Percentiles rank a stretch among this genome's conserved stretches.
Evolutionary conservation across 2,888 invertebrate species (phyloP).

Genomic region (Miltochrista miniata): DNA sequence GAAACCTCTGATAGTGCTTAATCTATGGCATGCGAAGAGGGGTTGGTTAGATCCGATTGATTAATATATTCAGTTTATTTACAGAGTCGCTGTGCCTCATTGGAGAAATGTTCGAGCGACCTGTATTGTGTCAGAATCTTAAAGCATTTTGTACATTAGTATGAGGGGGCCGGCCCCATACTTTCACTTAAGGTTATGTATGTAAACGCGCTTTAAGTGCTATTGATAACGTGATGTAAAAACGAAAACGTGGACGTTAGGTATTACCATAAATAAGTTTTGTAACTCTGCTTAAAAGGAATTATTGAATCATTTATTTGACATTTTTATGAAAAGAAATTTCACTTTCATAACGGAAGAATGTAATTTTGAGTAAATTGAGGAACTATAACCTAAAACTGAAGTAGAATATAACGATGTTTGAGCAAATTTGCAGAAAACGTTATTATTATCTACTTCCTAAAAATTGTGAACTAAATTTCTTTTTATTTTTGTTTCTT

Average conservation of each 20-base stretch:
- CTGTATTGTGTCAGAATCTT: constrained; percentile 75
- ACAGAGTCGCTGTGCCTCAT: constrained; percentile 62
- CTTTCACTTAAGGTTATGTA: constrained; percentile 82
- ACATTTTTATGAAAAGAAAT: constrained; percentile 16
- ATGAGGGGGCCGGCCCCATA: constrained; percentile 69
- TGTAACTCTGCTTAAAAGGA: constrained; percentile 23
- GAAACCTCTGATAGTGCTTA: constrained; percentile 25
- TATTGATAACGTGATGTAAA: constrained; percentile 78
- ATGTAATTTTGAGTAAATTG: neutral
- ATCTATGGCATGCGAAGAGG: constrained; percentile 63
- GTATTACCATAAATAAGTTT: constrained; percentile 30
- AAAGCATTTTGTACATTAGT: constrained; percentile 79
- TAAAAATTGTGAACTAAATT: too few relatives aligned
- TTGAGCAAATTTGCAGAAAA: too few relatives aligned
- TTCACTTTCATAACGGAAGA: constrained; percentile 4
- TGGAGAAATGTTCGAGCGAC: constrained; percentile 74
- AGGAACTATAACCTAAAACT: neutral
- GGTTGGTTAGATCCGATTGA: constrained; percentile 67
- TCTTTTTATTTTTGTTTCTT: too few relatives aligned
- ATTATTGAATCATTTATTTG: constrained; percentile 20
- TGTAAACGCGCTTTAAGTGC: constrained; percentile 73
- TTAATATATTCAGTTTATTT: constrained; percentile 79
- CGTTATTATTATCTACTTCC: too few relatives aligned
- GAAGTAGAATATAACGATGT: too few relatives aligned
- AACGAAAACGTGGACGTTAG: constrained; percentile 42